These are phyloP conservation scores for Crenichthys baileyi DNA, from an alignment of 2,797 vertebrate species.

Conservation along the genomic window DNA sequence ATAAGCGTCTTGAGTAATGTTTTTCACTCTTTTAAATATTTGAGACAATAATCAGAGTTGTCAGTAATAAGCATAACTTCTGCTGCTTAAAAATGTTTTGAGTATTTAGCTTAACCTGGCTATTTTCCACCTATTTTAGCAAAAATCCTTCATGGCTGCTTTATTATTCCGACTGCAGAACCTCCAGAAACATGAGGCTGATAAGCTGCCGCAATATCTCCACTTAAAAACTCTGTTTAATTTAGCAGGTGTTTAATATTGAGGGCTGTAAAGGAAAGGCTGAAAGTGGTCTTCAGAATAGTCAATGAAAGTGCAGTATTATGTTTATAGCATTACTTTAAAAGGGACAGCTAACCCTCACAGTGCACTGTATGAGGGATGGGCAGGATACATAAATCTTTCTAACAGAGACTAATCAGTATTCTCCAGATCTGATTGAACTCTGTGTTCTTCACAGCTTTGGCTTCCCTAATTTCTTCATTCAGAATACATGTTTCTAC, in stretches of 20 bases:
- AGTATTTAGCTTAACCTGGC: not conserved
- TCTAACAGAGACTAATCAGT: not conserved
- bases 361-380: constrained; percentile 15
- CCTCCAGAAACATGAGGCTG: not conserved
- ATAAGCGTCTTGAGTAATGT: not conserved
- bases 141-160: not conserved
- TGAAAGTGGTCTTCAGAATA: constrained; percentile 51
- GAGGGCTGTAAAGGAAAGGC: constrained; percentile 24
- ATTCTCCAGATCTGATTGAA: not conserved
- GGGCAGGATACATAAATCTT: constrained; percentile 9
- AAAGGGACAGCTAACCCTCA: constrained; percentile 2
- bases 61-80: not conserved
- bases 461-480: not conserved
- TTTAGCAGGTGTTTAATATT: constrained; percentile 39
- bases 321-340: constrained; percentile 35
- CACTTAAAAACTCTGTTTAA: constrained; percentile 30
- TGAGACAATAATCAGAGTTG: constrained; percentile 2
- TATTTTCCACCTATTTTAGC: not conserved
- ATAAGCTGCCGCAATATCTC: not conserved
- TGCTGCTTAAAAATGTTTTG: constrained; percentile 3
- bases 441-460: not conserved
- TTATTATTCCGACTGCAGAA: not conserved
- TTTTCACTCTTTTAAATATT: not conserved
- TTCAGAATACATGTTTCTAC: not conserved
- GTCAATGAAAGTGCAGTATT: constrained; percentile 47